These are phyloP conservation scores for Laticauda colubrina DNA, from an alignment of 2,113 vertebrate genomes.

Conservation along the genomic window DNA sequence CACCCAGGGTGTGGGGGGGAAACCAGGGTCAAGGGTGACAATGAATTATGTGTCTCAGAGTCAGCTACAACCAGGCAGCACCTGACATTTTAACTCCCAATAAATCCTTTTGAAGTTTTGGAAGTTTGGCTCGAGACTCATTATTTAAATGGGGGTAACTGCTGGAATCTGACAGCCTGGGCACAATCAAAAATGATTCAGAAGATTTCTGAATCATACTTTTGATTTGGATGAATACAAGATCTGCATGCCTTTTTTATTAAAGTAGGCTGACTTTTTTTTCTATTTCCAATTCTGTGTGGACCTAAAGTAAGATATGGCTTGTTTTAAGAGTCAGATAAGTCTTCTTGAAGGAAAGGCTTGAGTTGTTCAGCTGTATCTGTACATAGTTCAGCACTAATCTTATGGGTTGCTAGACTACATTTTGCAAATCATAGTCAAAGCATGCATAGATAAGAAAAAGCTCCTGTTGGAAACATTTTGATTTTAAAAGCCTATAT, in stretches of 20 bases:
- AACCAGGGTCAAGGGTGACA: too few relatives aligned
- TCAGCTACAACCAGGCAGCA: too few relatives aligned
- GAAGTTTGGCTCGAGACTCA: too few relatives aligned
- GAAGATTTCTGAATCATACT: not conserved
- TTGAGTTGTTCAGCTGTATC: not conserved
- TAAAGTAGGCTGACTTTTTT: not conserved
- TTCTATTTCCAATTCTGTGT: not conserved
- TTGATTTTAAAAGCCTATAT: not conserved
- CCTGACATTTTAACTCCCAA: too few relatives aligned
- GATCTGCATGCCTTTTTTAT: not conserved
- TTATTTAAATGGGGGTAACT: too few relatives aligned
- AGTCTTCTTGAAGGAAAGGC: not conserved
- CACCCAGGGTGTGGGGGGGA: too few relatives aligned
- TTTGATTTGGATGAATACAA: not conserved
- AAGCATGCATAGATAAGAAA: not conserved
- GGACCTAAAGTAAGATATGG: not conserved
- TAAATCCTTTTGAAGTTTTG: too few relatives aligned
- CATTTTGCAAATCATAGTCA: not conserved
- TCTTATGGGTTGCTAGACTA: not conserved
- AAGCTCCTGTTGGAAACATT: not conserved
- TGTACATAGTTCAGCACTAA: not conserved
- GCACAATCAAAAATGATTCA: not conserved
- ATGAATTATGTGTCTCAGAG: too few relatives aligned
- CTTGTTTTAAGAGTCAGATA: not conserved
- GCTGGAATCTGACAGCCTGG: not conserved